A percentile compares a stretch with the other conserved stretches of the same genome.
Conservation (phyloP, 1,140 invertebrate species). For the Saccostrea cuccullata region DNA sequence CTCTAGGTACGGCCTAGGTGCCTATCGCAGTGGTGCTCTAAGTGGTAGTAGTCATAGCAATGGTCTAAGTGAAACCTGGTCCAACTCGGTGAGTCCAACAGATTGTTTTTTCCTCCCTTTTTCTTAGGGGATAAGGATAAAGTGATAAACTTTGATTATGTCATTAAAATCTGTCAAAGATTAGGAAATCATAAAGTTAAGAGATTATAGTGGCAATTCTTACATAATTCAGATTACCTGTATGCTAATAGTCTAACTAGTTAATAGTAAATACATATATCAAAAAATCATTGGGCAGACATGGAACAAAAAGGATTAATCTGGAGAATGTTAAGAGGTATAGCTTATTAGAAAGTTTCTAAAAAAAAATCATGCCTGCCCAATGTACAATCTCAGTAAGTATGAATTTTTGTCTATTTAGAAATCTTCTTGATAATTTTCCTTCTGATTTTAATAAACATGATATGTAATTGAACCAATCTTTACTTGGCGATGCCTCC, state of each 20-base stretch:
- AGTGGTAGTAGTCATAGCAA: constrained; percentile 42
- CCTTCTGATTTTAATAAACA: constrained; percentile 34
- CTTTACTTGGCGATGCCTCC: constrained; percentile 56
- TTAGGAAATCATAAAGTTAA: background rate
- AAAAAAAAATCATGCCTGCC: constrained; percentile 16
- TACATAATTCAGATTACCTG: constrained; percentile 15
- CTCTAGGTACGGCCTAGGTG: constrained; percentile 13
- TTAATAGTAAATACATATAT: background rate
- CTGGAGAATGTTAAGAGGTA: background rate
- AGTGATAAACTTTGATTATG: too few relatives aligned
- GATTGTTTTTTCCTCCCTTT: background rate
- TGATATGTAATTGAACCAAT: constrained; percentile 45
- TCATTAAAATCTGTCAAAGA: background rate
- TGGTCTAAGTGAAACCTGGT: constrained; percentile 24
- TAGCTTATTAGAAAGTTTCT: background rate
- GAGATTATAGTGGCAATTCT: constrained; percentile 6
- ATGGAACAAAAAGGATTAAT: background rate
- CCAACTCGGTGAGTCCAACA: constrained; percentile 22
- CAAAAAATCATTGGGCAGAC: constrained; percentile 1
- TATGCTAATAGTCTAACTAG: background rate
- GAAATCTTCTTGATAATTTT: constrained; percentile 26
- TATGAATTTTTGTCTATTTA: constrained; percentile 10
- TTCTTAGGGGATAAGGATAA: background rate
- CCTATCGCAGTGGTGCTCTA: constrained; percentile 25
- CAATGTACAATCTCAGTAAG: constrained; percentile 9